Base-by-base conservation (phyloP, 2,113 vertebrate species). In the Toxotes jaculatrix region DNA sequence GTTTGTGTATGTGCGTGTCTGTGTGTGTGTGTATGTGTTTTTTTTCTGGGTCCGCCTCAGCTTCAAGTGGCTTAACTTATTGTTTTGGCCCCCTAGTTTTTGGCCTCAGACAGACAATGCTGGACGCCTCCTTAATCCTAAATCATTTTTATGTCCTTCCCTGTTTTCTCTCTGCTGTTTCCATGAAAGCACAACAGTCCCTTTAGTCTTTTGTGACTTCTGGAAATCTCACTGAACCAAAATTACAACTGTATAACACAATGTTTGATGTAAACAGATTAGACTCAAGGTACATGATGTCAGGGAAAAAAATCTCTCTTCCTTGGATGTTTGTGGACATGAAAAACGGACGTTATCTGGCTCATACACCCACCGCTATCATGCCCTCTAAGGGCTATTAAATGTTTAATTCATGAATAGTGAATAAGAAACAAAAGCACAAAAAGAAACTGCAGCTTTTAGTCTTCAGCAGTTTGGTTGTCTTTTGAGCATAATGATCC, bases 331-430 rank as follows among this genome's bases (percentile, higher is more conserved):
- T 65, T 77, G 32, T 65, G 57, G 77, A 68, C 16, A 72, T 60
- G 57, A 85, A 63, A 69, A 72, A 63, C 9, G 21, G 53, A 63
- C 62, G 36, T 65, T 71, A n/a, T 67, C 32, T 49, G 11, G n/a
- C 73, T 64, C 61, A 53, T 19, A 72, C 65, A 7, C 53, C 78
- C 45, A 32, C 61, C 31, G 51, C 70, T 59, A n/a, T 43, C 13
- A 36, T 64, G 38, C 40, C 67, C 49, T 87, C 63, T 55, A 68
- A 81, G 77, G 77, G 55, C 21, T 42, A 40, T 57, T 49, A 49
- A 38, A 89, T 83, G 65, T 78, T 87, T 68, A 64, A 83, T 82
- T 87, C 59, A 83, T 82, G 68, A 85, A 80, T 56, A 75, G 53
- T 32, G 57, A 12, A 83, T 77, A 36, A 53, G 47, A 91, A 89